These are phyloP conservation scores for Blastobasis lacticolella DNA, from an alignment of 2,888 invertebrate species.

Conservation along the genomic window DNA sequence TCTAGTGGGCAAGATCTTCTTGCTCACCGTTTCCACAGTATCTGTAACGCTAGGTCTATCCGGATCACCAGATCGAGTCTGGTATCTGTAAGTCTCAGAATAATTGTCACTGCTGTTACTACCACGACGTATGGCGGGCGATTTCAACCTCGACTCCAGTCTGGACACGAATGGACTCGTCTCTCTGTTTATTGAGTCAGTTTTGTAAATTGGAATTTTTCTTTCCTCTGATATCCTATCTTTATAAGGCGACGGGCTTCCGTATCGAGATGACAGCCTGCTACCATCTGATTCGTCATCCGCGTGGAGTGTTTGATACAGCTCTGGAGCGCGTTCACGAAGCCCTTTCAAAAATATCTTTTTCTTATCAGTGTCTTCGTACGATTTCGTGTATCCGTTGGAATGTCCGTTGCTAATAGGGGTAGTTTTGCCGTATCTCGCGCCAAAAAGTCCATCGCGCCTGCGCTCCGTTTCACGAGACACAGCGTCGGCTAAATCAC, in stretches of 20 bases:
- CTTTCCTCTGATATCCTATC: conserved; percentile 63
- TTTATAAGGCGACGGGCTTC: conserved; percentile 65
- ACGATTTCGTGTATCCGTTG: conserved; percentile 60
- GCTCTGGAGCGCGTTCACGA: conserved; percentile 80
- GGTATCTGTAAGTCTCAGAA: conserved; percentile 81
- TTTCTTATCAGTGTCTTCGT: conserved; percentile 75
- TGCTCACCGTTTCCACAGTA: conserved; percentile 80
- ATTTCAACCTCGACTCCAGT: conserved; percentile 59
- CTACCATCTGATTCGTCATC: conserved; percentile 73
- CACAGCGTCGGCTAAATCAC: conserved; percentile 80
- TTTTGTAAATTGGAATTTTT: conserved; percentile 59
- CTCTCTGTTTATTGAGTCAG: conserved; percentile 64
- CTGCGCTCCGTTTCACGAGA: conserved; percentile 67
- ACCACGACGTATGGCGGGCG: conserved; percentile 73
- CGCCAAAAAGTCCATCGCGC: conserved; percentile 69
- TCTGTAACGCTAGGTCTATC: conserved; percentile 80
- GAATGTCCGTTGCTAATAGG: conserved; percentile 63
- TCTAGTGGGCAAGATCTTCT: conserved; percentile 78
- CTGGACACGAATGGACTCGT: conserved; percentile 62
- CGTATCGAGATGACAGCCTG: conserved; percentile 58
- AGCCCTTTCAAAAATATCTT: conserved; percentile 80
- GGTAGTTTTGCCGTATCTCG: conserved; percentile 73
- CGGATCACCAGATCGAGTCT: conserved; percentile 79
- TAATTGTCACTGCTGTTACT: conserved; percentile 81
- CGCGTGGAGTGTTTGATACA: conserved; percentile 81